phyloP scores from a whole-genome alignment of 2,797 vertebrate species.

The Megalops cyprinoides region DNA sequence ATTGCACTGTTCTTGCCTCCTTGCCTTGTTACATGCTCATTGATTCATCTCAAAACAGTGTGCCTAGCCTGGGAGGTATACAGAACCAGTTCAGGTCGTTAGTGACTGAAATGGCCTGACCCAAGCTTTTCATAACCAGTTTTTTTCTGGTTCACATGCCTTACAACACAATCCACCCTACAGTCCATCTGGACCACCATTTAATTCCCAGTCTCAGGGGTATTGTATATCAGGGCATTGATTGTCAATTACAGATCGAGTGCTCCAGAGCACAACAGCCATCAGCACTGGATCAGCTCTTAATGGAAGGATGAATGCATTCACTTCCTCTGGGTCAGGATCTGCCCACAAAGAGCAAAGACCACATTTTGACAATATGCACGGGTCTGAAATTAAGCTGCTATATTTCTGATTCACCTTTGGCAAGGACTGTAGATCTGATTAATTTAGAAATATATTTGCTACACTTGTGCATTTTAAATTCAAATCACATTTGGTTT shows the following conservation, averaged over 20 bases:
- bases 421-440: not conserved
- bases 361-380: not conserved
- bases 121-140: not conserved
- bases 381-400: not conserved
- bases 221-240: slow-evolving; percentile 37
- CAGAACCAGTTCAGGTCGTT: not conserved
- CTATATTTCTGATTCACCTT: not conserved
- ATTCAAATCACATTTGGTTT: not conserved
- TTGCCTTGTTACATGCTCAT: not conserved
- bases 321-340: slow-evolving; percentile 38
- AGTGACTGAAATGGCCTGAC: not conserved
- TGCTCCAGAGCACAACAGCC: slow-evolving; percentile 40
- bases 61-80: not conserved
- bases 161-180: not conserved
- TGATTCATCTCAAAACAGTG: not conserved
- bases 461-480: not conserved
- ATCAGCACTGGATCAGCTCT: slow-evolving; percentile 43
- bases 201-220: not conserved
- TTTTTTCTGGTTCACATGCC: not conserved
- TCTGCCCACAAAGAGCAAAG: no score
- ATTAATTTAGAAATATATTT: not conserved
- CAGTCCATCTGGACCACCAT: not conserved
- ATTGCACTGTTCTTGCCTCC: not conserved
- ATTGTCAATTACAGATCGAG: slow-evolving; percentile 46
- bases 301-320: slow-evolving; percentile 49